Evolutionary conservation across 2,888 invertebrate species (phyloP).

Genomic region (Apotomis turbidana): DNA sequence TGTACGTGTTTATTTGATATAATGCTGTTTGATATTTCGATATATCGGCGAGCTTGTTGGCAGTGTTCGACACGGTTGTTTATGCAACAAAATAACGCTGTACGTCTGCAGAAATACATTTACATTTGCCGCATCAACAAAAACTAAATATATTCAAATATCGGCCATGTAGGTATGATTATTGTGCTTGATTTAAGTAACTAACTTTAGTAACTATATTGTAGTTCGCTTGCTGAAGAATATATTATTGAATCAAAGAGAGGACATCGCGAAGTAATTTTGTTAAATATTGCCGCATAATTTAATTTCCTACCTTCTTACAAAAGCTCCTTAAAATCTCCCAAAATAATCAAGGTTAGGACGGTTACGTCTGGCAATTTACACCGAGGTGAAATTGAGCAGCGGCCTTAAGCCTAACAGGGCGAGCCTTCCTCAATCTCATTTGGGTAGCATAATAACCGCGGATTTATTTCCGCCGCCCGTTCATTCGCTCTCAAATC

Average conservation of each 20-base stretch:
- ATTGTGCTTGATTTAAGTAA: too few species aligned
- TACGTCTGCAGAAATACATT: not conserved
- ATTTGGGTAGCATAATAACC: slow-evolving; percentile 82
- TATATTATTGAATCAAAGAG: slow-evolving; percentile 10
- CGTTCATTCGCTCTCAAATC: slow-evolving; percentile 81
- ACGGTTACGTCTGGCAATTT: slow-evolving; percentile 73
- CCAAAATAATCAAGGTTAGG: slow-evolving; percentile 70
- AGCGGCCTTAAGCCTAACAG: slow-evolving; percentile 70
- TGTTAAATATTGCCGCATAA: slow-evolving; percentile 33
- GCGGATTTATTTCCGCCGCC: slow-evolving; percentile 80
- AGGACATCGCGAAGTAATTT: slow-evolving; percentile 20
- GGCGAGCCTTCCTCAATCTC: slow-evolving; percentile 76
- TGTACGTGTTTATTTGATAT: slow-evolving; percentile 72
- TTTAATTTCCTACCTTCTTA: slow-evolving; percentile 42
- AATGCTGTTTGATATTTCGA: slow-evolving; percentile 69
- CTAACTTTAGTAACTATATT: not conserved
- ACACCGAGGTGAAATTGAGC: slow-evolving; percentile 76
- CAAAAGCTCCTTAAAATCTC: slow-evolving; percentile 64
- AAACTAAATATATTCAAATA: not conserved
- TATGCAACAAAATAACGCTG: not conserved
- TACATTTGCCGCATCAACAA: not conserved
- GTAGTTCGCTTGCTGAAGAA: slow-evolving; percentile 3
- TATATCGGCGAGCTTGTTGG: slow-evolving; percentile 57
- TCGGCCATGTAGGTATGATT: not conserved
- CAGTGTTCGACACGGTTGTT: not conserved